Conservation (phyloP, 2,888 invertebrate genomes). For the Eristalinus aeneus region DNA sequence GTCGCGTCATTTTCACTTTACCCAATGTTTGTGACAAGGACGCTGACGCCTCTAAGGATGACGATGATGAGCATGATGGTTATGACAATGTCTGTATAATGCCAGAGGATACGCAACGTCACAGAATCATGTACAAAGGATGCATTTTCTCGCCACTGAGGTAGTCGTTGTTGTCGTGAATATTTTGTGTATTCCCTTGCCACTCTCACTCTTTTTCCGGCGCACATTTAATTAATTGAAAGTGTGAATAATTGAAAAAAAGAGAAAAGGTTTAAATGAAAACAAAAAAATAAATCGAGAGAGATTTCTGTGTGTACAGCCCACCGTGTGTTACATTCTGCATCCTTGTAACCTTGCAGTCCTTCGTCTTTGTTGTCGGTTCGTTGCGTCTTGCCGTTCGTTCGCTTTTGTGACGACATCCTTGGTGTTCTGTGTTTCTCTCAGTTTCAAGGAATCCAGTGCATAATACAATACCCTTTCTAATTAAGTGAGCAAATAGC, state of each 20-base stretch:
- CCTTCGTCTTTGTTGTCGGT: constrained; percentile 24
- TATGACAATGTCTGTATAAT: constrained; percentile 65
- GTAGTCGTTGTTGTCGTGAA: constrained; percentile 22
- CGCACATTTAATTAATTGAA: constrained; percentile 64
- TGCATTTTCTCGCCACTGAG: constrained; percentile 34
- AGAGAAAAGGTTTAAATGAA: constrained; percentile 12
- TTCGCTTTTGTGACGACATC: not conserved
- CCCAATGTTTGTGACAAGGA: constrained; percentile 68
- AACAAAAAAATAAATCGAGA: not conserved
- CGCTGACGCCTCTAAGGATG: constrained; percentile 43
- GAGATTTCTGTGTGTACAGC: not conserved
- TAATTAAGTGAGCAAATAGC: constrained; percentile 64
- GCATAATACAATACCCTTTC: constrained; percentile 56
- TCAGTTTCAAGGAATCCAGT: constrained; percentile 1
- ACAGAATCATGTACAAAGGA: not conserved
- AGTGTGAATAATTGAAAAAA: constrained; percentile 62
- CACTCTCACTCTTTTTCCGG: constrained; percentile 17
- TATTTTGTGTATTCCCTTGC: not conserved
- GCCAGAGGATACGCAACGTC: constrained; percentile 52
- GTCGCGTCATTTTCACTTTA: constrained; percentile 65
- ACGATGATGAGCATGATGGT: constrained; percentile 30
- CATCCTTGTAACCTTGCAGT: constrained; percentile 62
- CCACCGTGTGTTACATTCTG: constrained; percentile 41
- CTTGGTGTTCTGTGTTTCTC: not conserved
- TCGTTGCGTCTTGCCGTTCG: not conserved